phyloP scores from a whole-genome alignment of 2,888 invertebrate species.

The Brenthis daphne region DNA sequence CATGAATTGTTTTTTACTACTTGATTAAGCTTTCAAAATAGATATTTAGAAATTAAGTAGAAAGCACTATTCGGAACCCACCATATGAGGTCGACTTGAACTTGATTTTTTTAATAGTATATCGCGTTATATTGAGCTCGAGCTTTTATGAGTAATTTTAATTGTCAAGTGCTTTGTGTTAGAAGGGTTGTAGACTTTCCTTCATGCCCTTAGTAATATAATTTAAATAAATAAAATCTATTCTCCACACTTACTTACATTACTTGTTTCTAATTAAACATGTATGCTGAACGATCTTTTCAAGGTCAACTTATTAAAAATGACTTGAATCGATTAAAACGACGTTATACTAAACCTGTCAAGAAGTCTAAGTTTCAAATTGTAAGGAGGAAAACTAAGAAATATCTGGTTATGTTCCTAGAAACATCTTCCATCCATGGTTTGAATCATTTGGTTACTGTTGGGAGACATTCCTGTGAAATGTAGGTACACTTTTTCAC shows the following conservation, averaged over 20 bases:
- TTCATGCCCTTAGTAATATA: no score
- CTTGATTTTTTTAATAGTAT: no score
- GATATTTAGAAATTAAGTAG: no score
- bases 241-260: no score
- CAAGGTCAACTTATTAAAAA: constrained; percentile 55
- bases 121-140: no score
- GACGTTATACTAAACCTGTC: constrained; percentile 23
- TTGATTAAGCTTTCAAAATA: no score
- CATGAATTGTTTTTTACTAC: no score
- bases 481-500: constrained; percentile 56
- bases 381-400: constrained; percentile 46
- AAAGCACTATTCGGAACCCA: no score
- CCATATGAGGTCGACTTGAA: no score
- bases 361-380: constrained; percentile 33
- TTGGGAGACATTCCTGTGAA: constrained; percentile 71
- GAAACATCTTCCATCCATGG: constrained; percentile 81
- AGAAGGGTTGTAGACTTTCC: no score
- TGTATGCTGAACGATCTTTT: constrained; percentile 51
- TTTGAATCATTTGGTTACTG: constrained; percentile 74
- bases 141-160: neutral
- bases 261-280: constrained; percentile 29
- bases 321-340: constrained; percentile 39
- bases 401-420: constrained; percentile 66
- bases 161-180: constrained; percentile 5
- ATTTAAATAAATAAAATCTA: no score